phyloP scores from a whole-genome alignment of 2,797 vertebrate species.

The Prunella strophiata region DNA sequence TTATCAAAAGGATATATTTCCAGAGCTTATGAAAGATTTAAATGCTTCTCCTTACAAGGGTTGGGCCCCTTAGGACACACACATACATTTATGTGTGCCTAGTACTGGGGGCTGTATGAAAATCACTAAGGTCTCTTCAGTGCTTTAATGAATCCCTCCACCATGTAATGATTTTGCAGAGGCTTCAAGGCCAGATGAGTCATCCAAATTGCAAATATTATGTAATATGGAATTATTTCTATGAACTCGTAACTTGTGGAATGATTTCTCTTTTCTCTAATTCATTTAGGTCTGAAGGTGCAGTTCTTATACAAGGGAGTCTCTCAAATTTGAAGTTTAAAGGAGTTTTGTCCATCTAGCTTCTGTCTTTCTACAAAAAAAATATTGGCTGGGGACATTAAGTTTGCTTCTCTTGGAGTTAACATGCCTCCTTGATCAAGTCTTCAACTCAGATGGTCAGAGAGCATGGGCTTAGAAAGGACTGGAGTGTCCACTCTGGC shows the following conservation, averaged over 20 bases:
- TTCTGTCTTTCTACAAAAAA: neutral
- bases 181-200: neutral
- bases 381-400: neutral
- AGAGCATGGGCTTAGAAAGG: neutral
- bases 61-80: neutral
- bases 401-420: neutral
- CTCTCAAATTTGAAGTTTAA: neutral
- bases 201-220: neutral
- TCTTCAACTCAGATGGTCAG: neutral
- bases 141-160: accelerated
- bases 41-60: neutral
- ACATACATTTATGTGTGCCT: neutral
- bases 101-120: neutral
- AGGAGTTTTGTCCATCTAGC: neutral
- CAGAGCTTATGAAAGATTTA: neutral
- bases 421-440: neutral
- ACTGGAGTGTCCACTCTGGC: neutral
- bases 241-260: neutral
- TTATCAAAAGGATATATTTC: neutral
- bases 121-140: neutral
- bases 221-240: neutral
- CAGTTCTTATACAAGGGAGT: neutral
- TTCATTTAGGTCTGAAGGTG: neutral
- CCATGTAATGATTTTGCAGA: neutral
- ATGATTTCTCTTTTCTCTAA: neutral